Evolutionary conservation across 2,888 invertebrate genomes (phyloP).

Genomic region (Parthenolecanium corni): DNA sequence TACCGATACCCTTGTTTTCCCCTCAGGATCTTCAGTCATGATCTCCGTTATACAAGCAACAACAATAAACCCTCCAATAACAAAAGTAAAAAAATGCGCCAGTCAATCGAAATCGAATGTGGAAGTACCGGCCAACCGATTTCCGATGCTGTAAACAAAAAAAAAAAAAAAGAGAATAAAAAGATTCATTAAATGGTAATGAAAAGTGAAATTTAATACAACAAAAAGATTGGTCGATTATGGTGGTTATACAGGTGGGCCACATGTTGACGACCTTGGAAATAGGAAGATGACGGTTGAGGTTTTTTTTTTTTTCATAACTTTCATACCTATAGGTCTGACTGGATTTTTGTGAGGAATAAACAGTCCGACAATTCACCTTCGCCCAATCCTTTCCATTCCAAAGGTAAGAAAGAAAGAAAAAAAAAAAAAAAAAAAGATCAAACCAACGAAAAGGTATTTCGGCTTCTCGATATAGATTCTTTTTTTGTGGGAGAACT

Average conservation of each 20-base stretch:
- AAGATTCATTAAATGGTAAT: conserved; percentile 17
- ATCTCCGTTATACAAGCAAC: too few relatives aligned
- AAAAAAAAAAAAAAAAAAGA: not conserved
- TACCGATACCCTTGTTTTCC: not conserved
- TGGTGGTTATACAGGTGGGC: conserved; percentile 5
- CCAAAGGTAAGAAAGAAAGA: not conserved
- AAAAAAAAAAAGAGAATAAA: too few relatives aligned
- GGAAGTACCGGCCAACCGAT: too few relatives aligned
- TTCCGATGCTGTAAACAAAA: too few relatives aligned
- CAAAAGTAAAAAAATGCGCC: too few relatives aligned
- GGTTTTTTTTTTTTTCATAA: not conserved
- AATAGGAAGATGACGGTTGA: conserved; percentile 14
- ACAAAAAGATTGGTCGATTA: conserved; percentile 3
- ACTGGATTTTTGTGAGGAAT: too few relatives aligned
- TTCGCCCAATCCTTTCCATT: conserved; percentile 15
- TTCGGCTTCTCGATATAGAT: not conserved
- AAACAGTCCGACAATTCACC: not conserved
- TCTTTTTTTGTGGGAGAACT: conserved; percentile 9
- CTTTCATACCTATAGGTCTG: conserved; percentile 15
- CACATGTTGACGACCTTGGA: conserved; percentile 21
- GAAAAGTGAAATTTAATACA: conserved; percentile 27
- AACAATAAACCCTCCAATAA: too few relatives aligned
- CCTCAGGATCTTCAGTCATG: too few relatives aligned
- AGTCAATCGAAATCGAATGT: too few relatives aligned
- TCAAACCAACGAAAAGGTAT: not conserved